Evolutionary conservation across 2,113 vertebrate species (phyloP).

Genomic region (Prolemur simus): DNA sequence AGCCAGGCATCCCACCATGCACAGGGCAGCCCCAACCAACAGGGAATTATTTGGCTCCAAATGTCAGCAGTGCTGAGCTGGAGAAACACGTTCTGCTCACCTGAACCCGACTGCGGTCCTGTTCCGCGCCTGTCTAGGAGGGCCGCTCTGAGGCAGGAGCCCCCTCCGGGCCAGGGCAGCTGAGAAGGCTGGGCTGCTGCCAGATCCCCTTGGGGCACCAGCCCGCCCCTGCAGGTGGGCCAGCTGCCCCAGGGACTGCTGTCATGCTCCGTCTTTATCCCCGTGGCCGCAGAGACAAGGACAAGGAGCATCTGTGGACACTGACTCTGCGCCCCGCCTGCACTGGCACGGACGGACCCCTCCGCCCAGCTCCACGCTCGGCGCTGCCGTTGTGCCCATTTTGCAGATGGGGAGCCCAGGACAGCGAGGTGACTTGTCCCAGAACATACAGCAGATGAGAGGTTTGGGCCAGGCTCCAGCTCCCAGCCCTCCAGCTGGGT

Average conservation of each 20-base stretch:
- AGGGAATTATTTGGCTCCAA: not conserved
- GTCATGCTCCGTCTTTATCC: not conserved
- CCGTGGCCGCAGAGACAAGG: not conserved
- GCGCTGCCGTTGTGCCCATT: not conserved
- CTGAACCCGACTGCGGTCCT: not conserved
- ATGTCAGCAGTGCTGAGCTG: too few species aligned
- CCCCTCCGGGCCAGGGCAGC: not conserved
- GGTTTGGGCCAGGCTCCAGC: constrained; percentile 43
- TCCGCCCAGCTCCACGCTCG: not conserved
- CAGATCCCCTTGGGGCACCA: not conserved
- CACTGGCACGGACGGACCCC: accelerated
- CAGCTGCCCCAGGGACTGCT: not conserved
- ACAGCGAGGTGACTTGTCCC: constrained; percentile 56
- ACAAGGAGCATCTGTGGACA: not conserved
- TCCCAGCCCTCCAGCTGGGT: not conserved
- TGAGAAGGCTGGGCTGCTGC: not conserved
- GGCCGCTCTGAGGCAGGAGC: not conserved
- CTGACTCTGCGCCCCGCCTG: accelerated
- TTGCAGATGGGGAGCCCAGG: constrained; percentile 34
- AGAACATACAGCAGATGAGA: constrained; percentile 55
- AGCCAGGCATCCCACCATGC: not conserved
- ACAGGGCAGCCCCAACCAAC: accelerated
- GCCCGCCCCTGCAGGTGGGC: not conserved
- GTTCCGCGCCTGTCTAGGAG: not conserved
- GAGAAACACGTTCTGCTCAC: not conserved